Evolutionary conservation across 2,888 invertebrate species (phyloP).

Genomic region (Choreutis nemorana): DNA sequence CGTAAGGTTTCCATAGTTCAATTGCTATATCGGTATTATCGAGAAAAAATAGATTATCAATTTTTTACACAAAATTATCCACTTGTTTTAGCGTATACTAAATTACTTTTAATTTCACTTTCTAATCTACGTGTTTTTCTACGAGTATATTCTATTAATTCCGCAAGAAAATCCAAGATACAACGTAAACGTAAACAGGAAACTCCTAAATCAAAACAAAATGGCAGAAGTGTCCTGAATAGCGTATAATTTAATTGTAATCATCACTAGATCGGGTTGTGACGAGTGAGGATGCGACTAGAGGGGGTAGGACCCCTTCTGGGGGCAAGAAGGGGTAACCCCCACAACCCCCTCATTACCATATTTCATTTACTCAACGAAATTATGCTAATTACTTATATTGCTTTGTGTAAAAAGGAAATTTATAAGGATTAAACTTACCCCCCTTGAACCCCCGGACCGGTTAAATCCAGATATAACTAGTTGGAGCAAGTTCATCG

Average conservation of each 20-base stretch:
- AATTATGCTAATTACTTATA: constrained; percentile 68
- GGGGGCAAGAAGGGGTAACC: constrained; percentile 46
- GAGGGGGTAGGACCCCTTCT: constrained; percentile 35
- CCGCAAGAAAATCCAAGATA: too few relatives aligned
- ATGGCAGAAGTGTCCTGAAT: constrained; percentile 39
- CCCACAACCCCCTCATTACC: constrained; percentile 61
- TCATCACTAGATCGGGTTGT: constrained; percentile 60
- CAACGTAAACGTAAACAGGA: too few relatives aligned
- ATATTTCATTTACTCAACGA: constrained; percentile 68
- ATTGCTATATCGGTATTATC: too few relatives aligned
- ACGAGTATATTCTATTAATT: too few relatives aligned
- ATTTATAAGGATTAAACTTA: constrained; percentile 67
- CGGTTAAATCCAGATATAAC: constrained; percentile 32
- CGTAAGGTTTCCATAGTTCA: too few relatives aligned
- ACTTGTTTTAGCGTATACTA: too few relatives aligned
- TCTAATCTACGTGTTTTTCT: too few relatives aligned
- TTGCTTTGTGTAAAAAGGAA: constrained; percentile 69
- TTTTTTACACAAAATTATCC: too few relatives aligned
- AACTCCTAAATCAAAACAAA: constrained; percentile 44
- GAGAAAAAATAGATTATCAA: too few relatives aligned
- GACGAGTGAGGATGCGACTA: constrained; percentile 62
- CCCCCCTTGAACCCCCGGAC: constrained; percentile 32
- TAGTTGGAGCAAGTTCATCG: constrained; percentile 39
- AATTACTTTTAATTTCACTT: too few relatives aligned
- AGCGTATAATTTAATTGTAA: constrained; percentile 62